Percentiles rank a stretch among this genome's conserved stretches.
phyloP scores from a whole-genome alignment of 1,140 invertebrate species.

The Propsilocerus akamusi region DNA sequence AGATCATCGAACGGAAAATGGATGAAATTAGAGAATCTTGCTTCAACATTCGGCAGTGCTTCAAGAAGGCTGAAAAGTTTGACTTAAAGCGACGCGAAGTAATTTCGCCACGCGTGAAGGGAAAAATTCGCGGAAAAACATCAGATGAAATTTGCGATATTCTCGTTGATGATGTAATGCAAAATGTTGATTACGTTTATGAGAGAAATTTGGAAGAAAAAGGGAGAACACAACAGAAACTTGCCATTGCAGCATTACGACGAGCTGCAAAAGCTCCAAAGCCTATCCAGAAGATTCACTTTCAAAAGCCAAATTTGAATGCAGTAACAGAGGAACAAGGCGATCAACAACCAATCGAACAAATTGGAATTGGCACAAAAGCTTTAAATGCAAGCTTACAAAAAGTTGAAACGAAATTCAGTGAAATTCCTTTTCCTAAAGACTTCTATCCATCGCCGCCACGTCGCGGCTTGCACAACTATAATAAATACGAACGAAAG shows the following conservation, averaged over 20 bases:
- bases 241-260: not conserved
- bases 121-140: not conserved
- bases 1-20: not conserved
- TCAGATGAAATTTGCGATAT: conserved; percentile 1
- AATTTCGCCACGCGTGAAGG: not conserved
- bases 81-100: not conserved
- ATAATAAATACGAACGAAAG: not conserved
- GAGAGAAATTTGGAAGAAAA: not conserved
- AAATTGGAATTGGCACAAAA: too few relatives aligned
- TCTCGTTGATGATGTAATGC: not conserved
- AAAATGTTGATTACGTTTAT: conserved; percentile 4
- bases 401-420: not conserved
- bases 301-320: not conserved
- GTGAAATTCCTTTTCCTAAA: not conserved
- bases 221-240: not conserved
- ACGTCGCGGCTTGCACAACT: not conserved
- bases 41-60: not conserved
- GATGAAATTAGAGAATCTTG: not conserved
- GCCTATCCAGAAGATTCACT: not conserved
- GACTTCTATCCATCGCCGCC: not conserved
- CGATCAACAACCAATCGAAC: not conserved
- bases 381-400: not conserved
- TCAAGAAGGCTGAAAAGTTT: not conserved
- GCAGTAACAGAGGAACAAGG: not conserved
- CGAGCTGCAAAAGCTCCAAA: not conserved